Evolutionary conservation across 1,140 invertebrate genomes (phyloP), one percentile per base, ranked within the genome.

Genomic region (Stratiolaelaps scimitus): DNA sequence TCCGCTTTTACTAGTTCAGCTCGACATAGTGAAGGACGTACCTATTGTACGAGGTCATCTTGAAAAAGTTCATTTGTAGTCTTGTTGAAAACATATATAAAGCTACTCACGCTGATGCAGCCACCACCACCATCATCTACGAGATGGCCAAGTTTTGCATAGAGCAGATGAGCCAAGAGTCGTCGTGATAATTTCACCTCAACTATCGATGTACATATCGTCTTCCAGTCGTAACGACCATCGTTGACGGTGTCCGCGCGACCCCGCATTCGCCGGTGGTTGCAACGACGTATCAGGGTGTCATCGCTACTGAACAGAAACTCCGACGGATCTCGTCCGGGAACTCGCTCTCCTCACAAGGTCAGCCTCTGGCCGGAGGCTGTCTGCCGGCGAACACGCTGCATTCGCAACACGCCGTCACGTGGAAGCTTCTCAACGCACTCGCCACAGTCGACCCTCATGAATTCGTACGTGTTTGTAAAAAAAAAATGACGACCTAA

Each of bases 401-500:
- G 15, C 53, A 60, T 23, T 34, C 53, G 53, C 53, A 60, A 34
- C 53, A 60, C 26, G 53, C 53, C 2, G 34, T 29, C 15, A 60
- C 53, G 23, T 60, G 53, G 53, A 60, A 60, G 23, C 34, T 60
- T 34, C 53, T 60, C 15, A 60, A 60, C 10, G 26, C 53, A 15
- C 53, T 60, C 17, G 53, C 53, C 17, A 60, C 53, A 1, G 13
- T 15, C 2, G 53, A 60, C 53, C 53, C 53, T 34, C 53, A 60
- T 60, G 53, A 60, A 60, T 29, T 6, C 26, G 53, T 60, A 15
- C 26, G 53, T 60, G 15, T 2, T 26, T 48, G 7, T n/a, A n/a
- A n/a, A n/a, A n/a, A n/a, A n/a, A n/a, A n/a, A n/a, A n/a, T n/a
- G n/a, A n/a, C n/a, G n/a, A n/a, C n/a, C n/a, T n/a, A n/a, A n/a